Percentiles rank a stretch among this genome's conserved stretches.
Conservation (phyloP, 2,113 vertebrate species). For the Ornithorhynchus anatinus region DNA sequence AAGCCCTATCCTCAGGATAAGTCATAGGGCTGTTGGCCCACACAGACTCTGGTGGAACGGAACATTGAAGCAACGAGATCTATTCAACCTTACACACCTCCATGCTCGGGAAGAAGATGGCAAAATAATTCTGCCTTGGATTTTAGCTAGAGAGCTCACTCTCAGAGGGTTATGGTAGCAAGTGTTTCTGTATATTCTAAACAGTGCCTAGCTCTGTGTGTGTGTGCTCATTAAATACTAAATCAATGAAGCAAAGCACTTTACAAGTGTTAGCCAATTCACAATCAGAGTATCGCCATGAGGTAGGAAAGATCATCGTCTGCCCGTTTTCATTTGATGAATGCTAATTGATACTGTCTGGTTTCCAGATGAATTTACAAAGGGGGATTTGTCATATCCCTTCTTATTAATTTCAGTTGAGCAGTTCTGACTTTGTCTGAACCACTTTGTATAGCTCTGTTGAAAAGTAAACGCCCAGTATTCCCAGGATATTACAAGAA, state of each 20-base stretch:
- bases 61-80: too few species aligned
- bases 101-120: too few species aligned
- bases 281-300: not conserved
- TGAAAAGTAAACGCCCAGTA: conserved; percentile 7
- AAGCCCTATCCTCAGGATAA: too few species aligned
- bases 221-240: conserved; percentile 6
- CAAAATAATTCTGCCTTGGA: too few species aligned
- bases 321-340: conserved; percentile 28
- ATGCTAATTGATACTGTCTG: conserved; percentile 41
- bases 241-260: conserved; percentile 19
- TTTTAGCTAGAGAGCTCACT: too few species aligned
- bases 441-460: conserved; percentile 11
- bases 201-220: not conserved
- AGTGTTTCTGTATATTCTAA: too few species aligned
- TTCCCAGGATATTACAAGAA: not conserved
- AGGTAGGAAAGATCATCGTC: conserved; percentile 21
- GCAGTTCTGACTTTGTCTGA: conserved; percentile 11
- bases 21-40: too few species aligned
- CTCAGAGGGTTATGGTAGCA: too few species aligned
- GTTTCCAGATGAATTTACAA: conserved; percentile 27
- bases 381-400: conserved; percentile 16
- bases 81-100: too few species aligned
- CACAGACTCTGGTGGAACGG: too few species aligned
- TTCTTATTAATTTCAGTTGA: conserved; percentile 35
- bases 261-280: conserved; percentile 19